Evolutionary conservation across 2,797 vertebrate genomes (phyloP), one percentile per base, ranked within the genome.

Genomic region (Molossus molossus): DNA sequence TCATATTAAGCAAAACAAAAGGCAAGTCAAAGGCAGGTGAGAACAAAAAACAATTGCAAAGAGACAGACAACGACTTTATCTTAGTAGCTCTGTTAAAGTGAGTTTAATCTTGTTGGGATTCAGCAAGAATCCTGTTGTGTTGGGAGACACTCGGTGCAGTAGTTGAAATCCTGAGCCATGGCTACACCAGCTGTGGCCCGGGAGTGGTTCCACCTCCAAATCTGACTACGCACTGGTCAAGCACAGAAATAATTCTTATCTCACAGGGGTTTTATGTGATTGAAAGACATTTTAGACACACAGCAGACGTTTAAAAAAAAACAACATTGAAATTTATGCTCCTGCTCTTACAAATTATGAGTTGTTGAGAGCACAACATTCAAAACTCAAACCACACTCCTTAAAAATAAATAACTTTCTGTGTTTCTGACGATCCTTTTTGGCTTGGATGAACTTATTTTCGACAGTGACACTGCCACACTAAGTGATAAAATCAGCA

Each of bases 341-440:
- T 80, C 9, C 25, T 57, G 48, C 15, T 77, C 21, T 72, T 70
- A 3, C 11, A 79, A 81, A 83, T 48, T 53, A 10, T 0, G n/a
- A 92, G 0, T 17, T 75, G 79, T 72, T 40, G 29, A 45, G 4
- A n/a, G 33, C 2, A 87, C 88, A n/a, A 50, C 79, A 60, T 82
- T 86, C 40, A 90, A 96, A 53, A 27, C 21, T 57, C 37, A 70
- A 85, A 83, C 21, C 5, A 75, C 3, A 88, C 25, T 85, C 37
- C 65, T 85, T 81, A 1, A 92, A 91, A 89, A 50, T 72, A 91
- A 69, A 29, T 85, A 75, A 18, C 21, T 84, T 76, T 11, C 13
- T n/a, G 2, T 65, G 50, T 92, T 95, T 92, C 64, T 79, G n/a
- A 75, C 58, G 89, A 73, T 25, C 25, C 21, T 81, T 96, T 65